These are phyloP conservation scores for Corythaeola cristata DNA, from an alignment of 2,113 vertebrate species.

Conservation along the genomic window DNA sequence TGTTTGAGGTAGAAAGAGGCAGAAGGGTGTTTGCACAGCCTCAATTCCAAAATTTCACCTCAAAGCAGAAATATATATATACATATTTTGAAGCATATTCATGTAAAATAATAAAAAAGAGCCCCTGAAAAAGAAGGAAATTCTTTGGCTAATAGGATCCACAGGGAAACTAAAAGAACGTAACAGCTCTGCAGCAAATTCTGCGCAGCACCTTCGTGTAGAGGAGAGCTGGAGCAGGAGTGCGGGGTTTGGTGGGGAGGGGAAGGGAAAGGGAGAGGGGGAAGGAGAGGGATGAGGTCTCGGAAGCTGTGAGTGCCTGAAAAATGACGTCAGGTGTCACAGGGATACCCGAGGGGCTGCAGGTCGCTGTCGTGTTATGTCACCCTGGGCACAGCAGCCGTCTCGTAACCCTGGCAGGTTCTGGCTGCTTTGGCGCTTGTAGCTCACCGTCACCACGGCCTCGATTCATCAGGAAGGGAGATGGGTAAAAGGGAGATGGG, in stretches of 20 bases:
- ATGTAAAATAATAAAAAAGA: conserved; percentile 48
- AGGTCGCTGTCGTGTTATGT: background rate
- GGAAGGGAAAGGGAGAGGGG: background rate
- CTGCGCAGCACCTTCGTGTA: background rate
- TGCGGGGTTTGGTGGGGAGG: background rate
- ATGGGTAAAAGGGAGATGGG: background rate
- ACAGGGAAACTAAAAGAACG: conserved; percentile 43
- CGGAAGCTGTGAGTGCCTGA: background rate
- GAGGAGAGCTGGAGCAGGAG: background rate
- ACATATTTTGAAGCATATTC: conserved; percentile 18
- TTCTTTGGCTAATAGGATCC: conserved; percentile 61
- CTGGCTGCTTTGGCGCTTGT: background rate
- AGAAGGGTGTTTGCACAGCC: background rate
- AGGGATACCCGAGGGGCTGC: background rate
- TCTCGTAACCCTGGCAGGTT: background rate
- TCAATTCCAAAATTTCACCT: background rate
- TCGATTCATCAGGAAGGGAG: background rate
- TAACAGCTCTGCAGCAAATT: conserved; percentile 11
- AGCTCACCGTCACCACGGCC: background rate
- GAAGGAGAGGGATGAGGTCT: background rate
- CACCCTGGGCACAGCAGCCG: background rate
- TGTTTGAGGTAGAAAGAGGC: background rate
- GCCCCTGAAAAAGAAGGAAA: conserved; percentile 13
- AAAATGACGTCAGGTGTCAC: background rate
- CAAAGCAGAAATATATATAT: background rate